Evolutionary conservation across 2,113 vertebrate genomes (phyloP).

Genomic region (Oophaga pumilio): DNA sequence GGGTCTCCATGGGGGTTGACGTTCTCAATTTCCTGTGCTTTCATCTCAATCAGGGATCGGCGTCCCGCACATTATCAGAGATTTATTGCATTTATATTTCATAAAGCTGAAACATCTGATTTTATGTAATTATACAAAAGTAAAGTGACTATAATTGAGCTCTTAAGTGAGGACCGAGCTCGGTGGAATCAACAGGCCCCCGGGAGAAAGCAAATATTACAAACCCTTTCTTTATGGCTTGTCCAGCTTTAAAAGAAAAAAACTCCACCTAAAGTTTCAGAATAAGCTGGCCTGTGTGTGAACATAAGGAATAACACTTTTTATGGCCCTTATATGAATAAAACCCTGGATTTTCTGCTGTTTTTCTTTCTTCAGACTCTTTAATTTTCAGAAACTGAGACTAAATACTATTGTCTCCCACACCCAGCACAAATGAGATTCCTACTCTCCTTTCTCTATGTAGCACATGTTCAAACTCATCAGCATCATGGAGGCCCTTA

Average conservation of each 20-base stretch:
- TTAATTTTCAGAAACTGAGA: too few species aligned
- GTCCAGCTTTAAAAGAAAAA: neutral
- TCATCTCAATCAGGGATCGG: neutral
- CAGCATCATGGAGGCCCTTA: too few species aligned
- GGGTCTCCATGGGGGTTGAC: neutral
- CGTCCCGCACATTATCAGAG: neutral
- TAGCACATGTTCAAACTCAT: too few species aligned
- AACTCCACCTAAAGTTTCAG: neutral
- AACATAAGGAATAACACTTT: too few species aligned
- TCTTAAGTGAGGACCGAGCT: neutral
- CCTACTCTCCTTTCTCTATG: too few species aligned
- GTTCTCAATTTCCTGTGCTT: neutral
- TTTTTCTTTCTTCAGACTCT: too few species aligned
- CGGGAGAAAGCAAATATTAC: neutral
- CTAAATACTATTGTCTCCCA: too few species aligned
- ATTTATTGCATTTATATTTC: neutral
- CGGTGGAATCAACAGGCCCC: neutral
- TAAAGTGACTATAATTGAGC: neutral
- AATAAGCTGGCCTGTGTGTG: too few species aligned
- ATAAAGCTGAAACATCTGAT: neutral
- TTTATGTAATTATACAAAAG: neutral
- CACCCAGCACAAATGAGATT: too few species aligned
- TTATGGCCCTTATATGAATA: too few species aligned
- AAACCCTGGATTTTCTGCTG: too few species aligned
- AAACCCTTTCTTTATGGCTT: too few species aligned